Evolutionary conservation across 1,140 invertebrate genomes (phyloP).

Genomic region (Coenobita brevimanus): DNA sequence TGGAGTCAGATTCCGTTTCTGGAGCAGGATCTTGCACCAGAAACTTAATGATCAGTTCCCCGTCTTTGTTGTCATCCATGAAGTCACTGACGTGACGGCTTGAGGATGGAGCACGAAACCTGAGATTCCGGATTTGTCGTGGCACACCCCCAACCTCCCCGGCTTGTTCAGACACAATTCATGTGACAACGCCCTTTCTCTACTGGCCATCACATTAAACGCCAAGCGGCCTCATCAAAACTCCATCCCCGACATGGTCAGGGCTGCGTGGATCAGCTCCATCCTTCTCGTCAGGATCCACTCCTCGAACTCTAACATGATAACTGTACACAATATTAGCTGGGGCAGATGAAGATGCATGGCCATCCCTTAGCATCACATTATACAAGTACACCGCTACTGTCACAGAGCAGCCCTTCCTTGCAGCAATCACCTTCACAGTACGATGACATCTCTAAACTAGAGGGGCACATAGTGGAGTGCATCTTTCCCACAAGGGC

Average conservation of each 20-base stretch:
- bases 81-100: background rate
- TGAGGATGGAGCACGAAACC: background rate
- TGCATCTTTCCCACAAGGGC: too few relatives aligned
- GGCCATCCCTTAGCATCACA: background rate
- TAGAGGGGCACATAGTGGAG: too few relatives aligned
- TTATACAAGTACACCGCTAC: slow-evolving; percentile 32
- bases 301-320: background rate
- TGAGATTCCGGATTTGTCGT: background rate
- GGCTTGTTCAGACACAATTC: background rate
- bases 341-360: background rate
- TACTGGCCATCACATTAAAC: slow-evolving; percentile 10
- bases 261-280: background rate
- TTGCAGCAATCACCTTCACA: too few relatives aligned
- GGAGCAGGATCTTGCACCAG: background rate
- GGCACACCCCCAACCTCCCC: background rate
- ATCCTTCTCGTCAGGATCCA: background rate
- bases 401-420: slow-evolving; percentile 29
- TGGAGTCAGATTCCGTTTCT: too few relatives aligned
- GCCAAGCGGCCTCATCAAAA: background rate
- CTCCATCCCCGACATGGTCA: background rate
- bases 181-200: background rate
- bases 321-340: background rate
- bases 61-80: background rate
- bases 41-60: slow-evolving; percentile 2
- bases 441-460: slow-evolving; percentile 24